These are phyloP conservation scores for Gallinago undulata DNA, from an alignment of 2,113 vertebrate species.

Conservation along the genomic window DNA sequence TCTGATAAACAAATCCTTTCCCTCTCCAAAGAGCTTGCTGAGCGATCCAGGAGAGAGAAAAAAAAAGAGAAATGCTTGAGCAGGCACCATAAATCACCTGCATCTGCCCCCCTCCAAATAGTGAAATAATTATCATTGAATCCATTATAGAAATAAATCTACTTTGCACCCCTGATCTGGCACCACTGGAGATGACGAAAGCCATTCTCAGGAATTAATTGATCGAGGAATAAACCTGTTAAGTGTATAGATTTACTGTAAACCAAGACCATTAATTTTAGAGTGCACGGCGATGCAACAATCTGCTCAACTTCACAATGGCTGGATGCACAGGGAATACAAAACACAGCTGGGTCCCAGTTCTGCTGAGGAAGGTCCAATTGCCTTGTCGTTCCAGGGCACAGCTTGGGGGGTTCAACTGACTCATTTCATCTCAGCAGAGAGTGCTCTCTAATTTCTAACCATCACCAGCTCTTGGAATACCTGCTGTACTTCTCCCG, in stretches of 20 bases:
- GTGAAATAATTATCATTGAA: slow-evolving; percentile 69
- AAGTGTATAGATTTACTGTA: slow-evolving; percentile 69
- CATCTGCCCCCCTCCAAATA: slow-evolving; percentile 1
- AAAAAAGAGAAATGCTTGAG: not conserved
- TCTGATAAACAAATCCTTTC: not conserved
- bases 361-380: not conserved
- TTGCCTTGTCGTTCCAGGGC: not conserved
- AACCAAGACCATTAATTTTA: slow-evolving; percentile 36
- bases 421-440: not conserved
- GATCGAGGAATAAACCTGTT: slow-evolving; percentile 71
- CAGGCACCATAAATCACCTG: slow-evolving; percentile 34
- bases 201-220: slow-evolving; percentile 66
- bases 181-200: slow-evolving; percentile 58
- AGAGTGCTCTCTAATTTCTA: not conserved
- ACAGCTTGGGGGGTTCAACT: not conserved
- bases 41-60: not conserved
- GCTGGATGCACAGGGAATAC: slow-evolving; percentile 7
- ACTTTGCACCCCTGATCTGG: slow-evolving; percentile 27
- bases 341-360: not conserved
- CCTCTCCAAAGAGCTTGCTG: not conserved
- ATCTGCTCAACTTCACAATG: not conserved
- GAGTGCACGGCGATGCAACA: not conserved
- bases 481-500: not conserved
- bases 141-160: slow-evolving; percentile 65
- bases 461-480: not conserved